Conservation (phyloP, 2,888 invertebrate genomes). For the Microdon myrmicae region DNA sequence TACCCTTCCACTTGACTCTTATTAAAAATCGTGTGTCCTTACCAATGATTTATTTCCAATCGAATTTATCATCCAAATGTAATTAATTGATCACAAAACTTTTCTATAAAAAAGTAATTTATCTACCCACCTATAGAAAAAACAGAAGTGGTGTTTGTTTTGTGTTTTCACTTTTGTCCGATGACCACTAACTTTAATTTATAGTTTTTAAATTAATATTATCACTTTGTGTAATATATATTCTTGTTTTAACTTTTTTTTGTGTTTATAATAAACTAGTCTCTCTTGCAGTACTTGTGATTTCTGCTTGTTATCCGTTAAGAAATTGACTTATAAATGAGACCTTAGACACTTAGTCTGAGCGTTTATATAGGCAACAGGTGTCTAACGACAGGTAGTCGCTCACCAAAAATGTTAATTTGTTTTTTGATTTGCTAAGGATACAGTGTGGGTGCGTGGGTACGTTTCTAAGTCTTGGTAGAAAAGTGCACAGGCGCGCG, state of each 20-base stretch:
- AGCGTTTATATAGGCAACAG: constrained; percentile 43
- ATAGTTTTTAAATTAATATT: too few relatives aligned
- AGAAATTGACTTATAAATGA: constrained; percentile 32
- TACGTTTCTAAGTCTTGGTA: background rate
- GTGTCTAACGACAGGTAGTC: constrained; percentile 11
- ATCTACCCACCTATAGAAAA: constrained; percentile 5
- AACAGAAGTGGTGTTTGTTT: background rate
- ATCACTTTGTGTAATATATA: too few relatives aligned
- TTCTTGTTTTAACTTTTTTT: too few relatives aligned
- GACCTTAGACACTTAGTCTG: constrained; percentile 5
- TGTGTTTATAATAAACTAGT: constrained; percentile 19
- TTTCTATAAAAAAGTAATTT: too few relatives aligned
- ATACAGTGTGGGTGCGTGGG: background rate
- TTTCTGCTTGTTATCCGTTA: constrained; percentile 18
- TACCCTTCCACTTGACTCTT: too few relatives aligned
- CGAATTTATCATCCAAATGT: too few relatives aligned
- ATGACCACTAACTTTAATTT: constrained; percentile 9
- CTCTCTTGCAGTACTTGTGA: constrained; percentile 7
- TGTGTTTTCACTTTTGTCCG: constrained; percentile 15
- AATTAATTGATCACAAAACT: too few relatives aligned
- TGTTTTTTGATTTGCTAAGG: constrained; percentile 1
- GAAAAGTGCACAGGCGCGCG: constrained; percentile 27
- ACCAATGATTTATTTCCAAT: too few relatives aligned
- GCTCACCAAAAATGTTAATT: background rate
- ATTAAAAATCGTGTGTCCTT: too few relatives aligned